phyloP scores from a whole-genome alignment of 1,140 invertebrate genomes.

The Drosophila nigromelanica region DNA sequence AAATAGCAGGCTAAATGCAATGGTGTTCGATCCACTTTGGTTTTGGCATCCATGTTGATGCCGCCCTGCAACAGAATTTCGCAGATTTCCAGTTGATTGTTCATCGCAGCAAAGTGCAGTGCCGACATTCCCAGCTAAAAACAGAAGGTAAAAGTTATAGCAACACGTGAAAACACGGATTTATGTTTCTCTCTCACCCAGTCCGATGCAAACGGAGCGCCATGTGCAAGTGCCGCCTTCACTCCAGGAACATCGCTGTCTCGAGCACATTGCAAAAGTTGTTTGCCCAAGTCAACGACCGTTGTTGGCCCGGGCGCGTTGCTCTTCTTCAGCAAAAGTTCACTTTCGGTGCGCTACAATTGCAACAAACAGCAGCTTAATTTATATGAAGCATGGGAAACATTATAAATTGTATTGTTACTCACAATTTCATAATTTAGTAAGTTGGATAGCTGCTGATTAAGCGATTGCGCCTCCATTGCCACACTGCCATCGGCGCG shows the following conservation, averaged over 20 bases:
- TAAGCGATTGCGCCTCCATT: slow-evolving; percentile 54
- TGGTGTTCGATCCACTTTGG: slow-evolving; percentile 96
- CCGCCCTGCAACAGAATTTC: slow-evolving; percentile 93
- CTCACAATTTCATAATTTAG: slow-evolving; percentile 79
- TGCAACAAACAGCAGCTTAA: not conserved
- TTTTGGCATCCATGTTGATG: slow-evolving; percentile 93
- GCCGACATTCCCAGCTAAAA: slow-evolving; percentile 93
- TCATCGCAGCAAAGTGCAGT: slow-evolving; percentile 93
- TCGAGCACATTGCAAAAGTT: slow-evolving; percentile 90
- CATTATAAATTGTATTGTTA: slow-evolving; percentile 1
- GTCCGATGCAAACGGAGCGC: slow-evolving; percentile 96
- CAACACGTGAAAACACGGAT: no score
- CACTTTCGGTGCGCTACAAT: slow-evolving; percentile 69
- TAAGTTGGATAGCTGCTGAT: slow-evolving; percentile 63
- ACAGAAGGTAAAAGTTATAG: slow-evolving; percentile 32
- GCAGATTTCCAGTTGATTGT: slow-evolving; percentile 92
- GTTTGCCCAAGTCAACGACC: slow-evolving; percentile 87
- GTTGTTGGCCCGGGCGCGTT: slow-evolving; percentile 55
- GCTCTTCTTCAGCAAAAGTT: slow-evolving; percentile 54
- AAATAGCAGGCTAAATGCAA: slow-evolving; percentile 94
- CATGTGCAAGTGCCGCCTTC: slow-evolving; percentile 91
- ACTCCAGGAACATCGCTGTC: slow-evolving; percentile 91
- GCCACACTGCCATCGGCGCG: slow-evolving; percentile 77
- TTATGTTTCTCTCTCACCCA: slow-evolving; percentile 87
- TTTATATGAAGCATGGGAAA: not conserved